These are phyloP conservation scores for Brachyptera putata DNA, from an alignment of 2,888 invertebrate species.

Conservation along the genomic window DNA sequence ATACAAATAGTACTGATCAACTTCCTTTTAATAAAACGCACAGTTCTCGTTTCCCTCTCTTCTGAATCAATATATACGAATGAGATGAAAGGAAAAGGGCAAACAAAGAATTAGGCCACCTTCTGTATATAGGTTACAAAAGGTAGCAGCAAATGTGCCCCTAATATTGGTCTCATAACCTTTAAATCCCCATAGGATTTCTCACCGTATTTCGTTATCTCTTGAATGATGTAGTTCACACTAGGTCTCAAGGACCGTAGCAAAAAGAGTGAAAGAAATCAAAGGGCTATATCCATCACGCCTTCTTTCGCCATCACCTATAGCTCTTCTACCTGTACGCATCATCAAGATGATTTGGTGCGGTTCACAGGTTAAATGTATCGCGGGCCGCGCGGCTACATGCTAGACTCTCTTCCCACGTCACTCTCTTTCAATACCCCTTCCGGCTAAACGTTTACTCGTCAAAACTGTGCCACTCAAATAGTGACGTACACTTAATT, in stretches of 20 bases:
- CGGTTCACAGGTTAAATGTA: background rate
- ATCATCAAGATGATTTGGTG: background rate
- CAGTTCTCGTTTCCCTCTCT: no score
- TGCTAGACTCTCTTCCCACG: constrained; percentile 6
- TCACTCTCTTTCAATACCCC: background rate
- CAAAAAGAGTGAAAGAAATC: constrained; percentile 6
- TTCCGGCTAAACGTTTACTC: background rate
- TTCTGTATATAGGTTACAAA: constrained; percentile 5
- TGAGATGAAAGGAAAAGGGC: background rate
- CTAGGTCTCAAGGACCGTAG: background rate
- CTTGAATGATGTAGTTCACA: constrained; percentile 4
- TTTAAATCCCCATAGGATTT: background rate
- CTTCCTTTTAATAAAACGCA: no score
- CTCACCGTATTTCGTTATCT: background rate
- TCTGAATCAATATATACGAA: no score
- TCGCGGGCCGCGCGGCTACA: background rate
- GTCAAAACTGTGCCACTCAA: background rate
- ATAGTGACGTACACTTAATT: background rate
- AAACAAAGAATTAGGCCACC: constrained; percentile 1
- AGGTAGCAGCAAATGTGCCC: constrained; percentile 11
- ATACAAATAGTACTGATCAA: no score
- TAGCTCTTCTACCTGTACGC: constrained; percentile 2
- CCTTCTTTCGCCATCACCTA: constrained; percentile 2
- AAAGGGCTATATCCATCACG: background rate
- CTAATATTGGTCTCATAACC: background rate